Evolutionary conservation across 2,113 vertebrate genomes (phyloP).

Genomic region (Gopherus evgoodei): DNA sequence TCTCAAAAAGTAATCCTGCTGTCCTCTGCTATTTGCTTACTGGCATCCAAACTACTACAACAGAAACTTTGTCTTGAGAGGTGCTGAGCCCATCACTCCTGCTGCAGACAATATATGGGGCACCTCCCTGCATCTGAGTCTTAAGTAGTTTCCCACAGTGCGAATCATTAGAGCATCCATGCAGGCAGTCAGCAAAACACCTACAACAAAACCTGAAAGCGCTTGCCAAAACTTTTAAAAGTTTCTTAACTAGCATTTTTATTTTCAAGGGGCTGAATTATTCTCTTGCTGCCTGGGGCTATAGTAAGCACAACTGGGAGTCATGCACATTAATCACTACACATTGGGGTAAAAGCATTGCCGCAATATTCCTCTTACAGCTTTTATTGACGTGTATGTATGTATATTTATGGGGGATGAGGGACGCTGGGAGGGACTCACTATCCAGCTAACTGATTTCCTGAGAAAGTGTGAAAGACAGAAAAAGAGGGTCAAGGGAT

Average conservation of each 20-base stretch:
- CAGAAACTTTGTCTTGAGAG: rapidly evolving
- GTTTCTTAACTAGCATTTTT: background rate
- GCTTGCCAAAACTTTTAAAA: background rate
- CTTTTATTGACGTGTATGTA: rapidly evolving
- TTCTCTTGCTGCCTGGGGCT: background rate
- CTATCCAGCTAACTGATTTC: background rate
- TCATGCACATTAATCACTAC: rapidly evolving
- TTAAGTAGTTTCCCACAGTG: background rate
- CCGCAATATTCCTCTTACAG: rapidly evolving
- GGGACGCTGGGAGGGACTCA: background rate
- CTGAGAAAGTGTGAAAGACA: background rate
- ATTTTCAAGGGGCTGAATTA: background rate
- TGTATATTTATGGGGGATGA: rapidly evolving
- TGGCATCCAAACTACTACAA: rapidly evolving
- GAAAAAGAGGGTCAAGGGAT: background rate
- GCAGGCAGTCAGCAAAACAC: rapidly evolving
- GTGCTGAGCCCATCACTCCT: rapidly evolving
- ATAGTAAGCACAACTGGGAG: background rate
- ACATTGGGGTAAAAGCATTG: background rate
- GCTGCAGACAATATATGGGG: rapidly evolving
- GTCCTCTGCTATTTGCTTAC: rapidly evolving
- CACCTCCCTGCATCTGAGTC: background rate
- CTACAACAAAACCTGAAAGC: rapidly evolving
- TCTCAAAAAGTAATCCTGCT: background rate
- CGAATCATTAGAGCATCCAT: background rate